A percentile compares a stretch with the other conserved stretches of the same genome.
These are phyloP conservation scores for Lasiommata megera DNA, from an alignment of 2,888 invertebrate genomes.

Conservation along the genomic window DNA sequence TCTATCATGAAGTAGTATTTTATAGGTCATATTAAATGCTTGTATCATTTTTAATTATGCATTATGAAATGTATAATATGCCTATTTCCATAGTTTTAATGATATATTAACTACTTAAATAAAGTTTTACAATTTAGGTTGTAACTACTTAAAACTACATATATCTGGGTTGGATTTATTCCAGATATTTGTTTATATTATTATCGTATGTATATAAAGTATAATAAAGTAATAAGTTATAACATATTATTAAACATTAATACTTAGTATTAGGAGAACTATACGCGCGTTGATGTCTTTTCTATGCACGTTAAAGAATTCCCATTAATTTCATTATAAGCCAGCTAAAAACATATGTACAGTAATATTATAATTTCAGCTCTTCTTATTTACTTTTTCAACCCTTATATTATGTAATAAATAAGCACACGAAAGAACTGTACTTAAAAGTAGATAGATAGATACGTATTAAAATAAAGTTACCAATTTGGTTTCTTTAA, in stretches of 20 bases:
- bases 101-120: neutral
- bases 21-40: neutral
- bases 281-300: slow-evolving; percentile 55
- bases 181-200: too few relatives aligned
- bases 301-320: slow-evolving; percentile 25
- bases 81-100: neutral
- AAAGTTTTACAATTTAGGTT: neutral
- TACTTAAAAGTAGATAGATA: too few relatives aligned
- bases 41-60: neutral
- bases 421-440: too few relatives aligned
- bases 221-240: too few relatives aligned
- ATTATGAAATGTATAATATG: neutral
- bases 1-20: neutral
- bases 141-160: neutral
- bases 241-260: too few relatives aligned
- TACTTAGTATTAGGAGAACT: neutral
- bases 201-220: too few relatives aligned
- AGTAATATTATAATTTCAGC: too few relatives aligned
- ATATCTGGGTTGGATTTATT: too few relatives aligned
- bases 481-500: too few relatives aligned
- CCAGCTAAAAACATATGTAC: too few relatives aligned
- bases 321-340: neutral
- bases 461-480: too few relatives aligned
- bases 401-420: too few relatives aligned
- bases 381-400: neutral